Conservation (phyloP, 2,113 vertebrate genomes). For the Eubucco bourcierii region DNA sequence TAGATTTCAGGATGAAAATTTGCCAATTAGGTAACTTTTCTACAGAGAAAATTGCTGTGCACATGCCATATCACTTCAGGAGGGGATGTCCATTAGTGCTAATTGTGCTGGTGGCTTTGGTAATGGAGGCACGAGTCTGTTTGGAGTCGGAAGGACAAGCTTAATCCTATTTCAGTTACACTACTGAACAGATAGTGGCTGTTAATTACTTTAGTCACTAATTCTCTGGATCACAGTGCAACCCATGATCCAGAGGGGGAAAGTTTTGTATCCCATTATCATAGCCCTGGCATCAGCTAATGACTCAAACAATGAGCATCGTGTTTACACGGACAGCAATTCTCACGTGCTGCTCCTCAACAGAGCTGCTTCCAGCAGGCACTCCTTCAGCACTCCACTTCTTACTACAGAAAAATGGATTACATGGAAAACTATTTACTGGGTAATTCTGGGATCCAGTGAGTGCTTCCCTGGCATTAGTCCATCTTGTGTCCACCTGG, state of each 20-base stretch:
- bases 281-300: neutral
- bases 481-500: neutral
- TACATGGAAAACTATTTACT: neutral
- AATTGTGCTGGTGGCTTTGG: slow-evolving; percentile 22
- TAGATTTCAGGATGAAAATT: neutral
- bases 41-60: neutral
- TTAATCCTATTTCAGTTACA: neutral
- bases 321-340: neutral
- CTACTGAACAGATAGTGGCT: neutral
- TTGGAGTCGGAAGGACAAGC: neutral
- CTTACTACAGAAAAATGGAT: neutral
- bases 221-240: neutral
- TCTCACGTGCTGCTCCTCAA: neutral
- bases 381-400: neutral
- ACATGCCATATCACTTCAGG: neutral
- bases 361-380: neutral
- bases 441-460: neutral
- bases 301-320: neutral
- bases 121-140: neutral
- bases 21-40: neutral
- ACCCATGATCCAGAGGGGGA: neutral
- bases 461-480: slow-evolving; percentile 25
- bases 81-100: neutral
- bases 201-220: slow-evolving; percentile 26
- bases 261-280: slow-evolving; percentile 10